Evolutionary conservation across 2,888 invertebrate species (phyloP), one percentile per base, ranked within the genome.

Genomic region (Dynastes maya): DNA sequence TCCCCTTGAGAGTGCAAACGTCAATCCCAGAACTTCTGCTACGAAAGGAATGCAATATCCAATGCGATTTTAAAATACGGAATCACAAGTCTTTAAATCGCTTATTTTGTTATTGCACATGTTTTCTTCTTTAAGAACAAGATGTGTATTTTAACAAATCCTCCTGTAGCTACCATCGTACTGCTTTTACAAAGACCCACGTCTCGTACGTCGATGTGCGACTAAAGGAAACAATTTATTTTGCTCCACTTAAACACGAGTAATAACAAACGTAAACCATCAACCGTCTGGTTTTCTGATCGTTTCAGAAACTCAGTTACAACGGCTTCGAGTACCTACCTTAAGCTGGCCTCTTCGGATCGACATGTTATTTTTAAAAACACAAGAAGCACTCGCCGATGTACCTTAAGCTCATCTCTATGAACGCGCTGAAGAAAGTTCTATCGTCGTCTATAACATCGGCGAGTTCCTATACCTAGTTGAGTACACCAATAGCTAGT

Each of bases 311-410:
- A 11, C 45, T 8, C 45, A 11, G 45, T 55, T 55, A 16, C 65
- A 16, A n/a, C 32, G 65, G 11, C 16, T 1, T 37, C 16, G 40
- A 65, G 40, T 45, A 55, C n/a, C 55, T 6, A 22, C 55, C 29
- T 61, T 61, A 68, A 68, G 67, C 27, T 22, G 49, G 45, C 49
- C 45, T 68, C 27, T 68, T 68, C 45, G 11, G 27, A 45, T 49
- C 45, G 67, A 68, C 67, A 51, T 68, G 67, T 68, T 68, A 51
- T 68, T 68, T 49, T 68, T 68, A 49, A 68, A 68, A 68, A 68
- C 49, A 68, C 49, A 45, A 49, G 27, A 68, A 51, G 49, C 29
- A 68, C 45, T 68, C 49, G 45, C 45, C 45, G 9, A 45, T 11
- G 11, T 45, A 45, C 45, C 45, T 45, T 45, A 45, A 45, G 6